Base-by-base conservation (phyloP, 2,888 invertebrate species). In the Rhynchonema sp. region DNA sequence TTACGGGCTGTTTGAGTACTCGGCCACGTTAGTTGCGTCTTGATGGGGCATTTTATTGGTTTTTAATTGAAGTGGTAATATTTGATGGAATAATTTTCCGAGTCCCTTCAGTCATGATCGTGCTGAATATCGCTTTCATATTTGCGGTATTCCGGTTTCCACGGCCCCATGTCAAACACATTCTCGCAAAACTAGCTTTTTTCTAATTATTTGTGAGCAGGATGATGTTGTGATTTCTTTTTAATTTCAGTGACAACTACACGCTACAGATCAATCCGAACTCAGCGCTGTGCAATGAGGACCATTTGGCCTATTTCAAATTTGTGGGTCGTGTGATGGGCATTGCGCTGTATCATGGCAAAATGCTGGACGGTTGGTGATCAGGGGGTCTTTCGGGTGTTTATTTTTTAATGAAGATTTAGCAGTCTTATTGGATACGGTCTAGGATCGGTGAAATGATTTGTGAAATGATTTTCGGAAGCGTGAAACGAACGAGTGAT, bases 261-360 rank as follows among this genome's bases (percentile, higher is more conserved):
- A 96, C 96, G 26, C 81, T 98, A 59, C 96, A 98, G 82, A 94
- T 98, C 68, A 98, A 98, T 78, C 92, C 96, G 62, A 85, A 87
- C 75, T 96, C 94, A 63, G 96, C 92, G 46, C 81, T 94, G 62
- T 92, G 92, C 76, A 96, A 94, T 74, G 94, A 96, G 76, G 92
- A 96, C 70, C 96, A 98, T 76, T 80, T 96, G 63, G 85, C 85
- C 75, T 98, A 98, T 78, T 98, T 96, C 79, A 90, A 91, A 76
- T 98, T 98, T 75, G 94, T 96, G 67, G 98, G 98, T 62, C 81
- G 94, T 62, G 85, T 96, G 64, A 94, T 92, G 60, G 98, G 96
- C 67, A 96, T 98, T 92, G 96, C 96, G 30, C 90, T 98, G 46
- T 96, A 92, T 77, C 96, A 98, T 74, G 96, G 96, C 67, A 96